Evolutionary conservation across 2,888 invertebrate species (phyloP).

Genomic region (Heliothis peltigera): DNA sequence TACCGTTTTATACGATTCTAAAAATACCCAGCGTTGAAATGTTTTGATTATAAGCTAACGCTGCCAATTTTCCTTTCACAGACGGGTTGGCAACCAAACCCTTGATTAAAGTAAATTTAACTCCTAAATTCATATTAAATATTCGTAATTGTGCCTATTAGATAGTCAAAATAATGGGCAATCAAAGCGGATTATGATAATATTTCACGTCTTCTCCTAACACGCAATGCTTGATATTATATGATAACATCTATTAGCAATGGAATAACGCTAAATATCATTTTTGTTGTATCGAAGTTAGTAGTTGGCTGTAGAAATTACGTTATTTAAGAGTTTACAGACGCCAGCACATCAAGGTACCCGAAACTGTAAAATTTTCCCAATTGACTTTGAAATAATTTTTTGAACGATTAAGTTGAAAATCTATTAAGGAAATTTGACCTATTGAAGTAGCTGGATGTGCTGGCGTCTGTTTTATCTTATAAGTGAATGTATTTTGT

Average conservation of each 20-base stretch:
- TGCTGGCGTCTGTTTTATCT: no score
- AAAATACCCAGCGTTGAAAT: conserved; percentile 13
- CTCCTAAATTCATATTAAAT: conserved; percentile 24
- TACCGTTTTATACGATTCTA: conserved; percentile 21
- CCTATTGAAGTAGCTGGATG: no score
- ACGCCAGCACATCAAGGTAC: no score
- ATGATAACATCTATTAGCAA: conserved; percentile 31
- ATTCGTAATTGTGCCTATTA: conserved; percentile 20
- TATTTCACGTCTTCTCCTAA: conserved; percentile 45
- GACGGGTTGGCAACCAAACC: not conserved
- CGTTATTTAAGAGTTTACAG: not conserved
- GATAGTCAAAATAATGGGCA: conserved; percentile 41
- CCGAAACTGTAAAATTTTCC: no score
- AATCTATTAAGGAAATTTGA: no score
- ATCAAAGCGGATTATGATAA: conserved; percentile 55
- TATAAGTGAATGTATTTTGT: no score
- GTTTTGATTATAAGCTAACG: not conserved
- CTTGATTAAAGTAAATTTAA: conserved; percentile 23
- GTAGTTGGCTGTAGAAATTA: conserved; percentile 2
- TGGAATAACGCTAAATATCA: conserved; percentile 19
- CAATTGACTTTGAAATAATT: no score
- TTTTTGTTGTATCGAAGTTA: conserved; percentile 14
- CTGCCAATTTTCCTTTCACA: not conserved
- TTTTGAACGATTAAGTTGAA: no score
- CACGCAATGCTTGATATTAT: conserved; percentile 56